Percentiles rank a stretch among this genome's conserved stretches.
phyloP scores from a whole-genome alignment of 2,113 vertebrate species.

The Engraulis encrasicolus region DNA sequence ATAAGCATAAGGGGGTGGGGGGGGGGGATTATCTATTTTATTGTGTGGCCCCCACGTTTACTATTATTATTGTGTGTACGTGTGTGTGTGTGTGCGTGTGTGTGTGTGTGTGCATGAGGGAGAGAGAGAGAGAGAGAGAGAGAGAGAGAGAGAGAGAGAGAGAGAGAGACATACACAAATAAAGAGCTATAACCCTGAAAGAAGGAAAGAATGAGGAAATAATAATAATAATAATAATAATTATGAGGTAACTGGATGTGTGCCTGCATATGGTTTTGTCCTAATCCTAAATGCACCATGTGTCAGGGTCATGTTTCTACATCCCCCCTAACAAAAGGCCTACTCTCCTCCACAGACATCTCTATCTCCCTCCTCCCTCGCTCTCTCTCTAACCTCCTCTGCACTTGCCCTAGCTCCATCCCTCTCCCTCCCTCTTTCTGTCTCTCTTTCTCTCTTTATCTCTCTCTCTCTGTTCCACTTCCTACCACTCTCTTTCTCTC shows the following conservation, averaged over 20 bases:
- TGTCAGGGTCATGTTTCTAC: background rate
- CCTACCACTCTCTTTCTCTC: conserved; percentile 30
- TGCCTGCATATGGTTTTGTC: conserved; percentile 19
- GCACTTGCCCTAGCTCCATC: too few relatives aligned
- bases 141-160: background rate
- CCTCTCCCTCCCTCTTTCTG: conserved; percentile 38
- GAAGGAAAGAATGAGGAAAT: background rate
- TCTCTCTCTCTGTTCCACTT: conserved; percentile 21
- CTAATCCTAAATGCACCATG: conserved; percentile 23
- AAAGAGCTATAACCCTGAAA: too few relatives aligned
- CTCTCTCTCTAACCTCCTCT: conserved; percentile 33
- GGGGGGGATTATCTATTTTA: too few relatives aligned
- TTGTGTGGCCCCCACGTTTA: too few relatives aligned
- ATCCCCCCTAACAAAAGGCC: conserved; percentile 46
- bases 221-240: too few relatives aligned
- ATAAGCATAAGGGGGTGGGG: too few relatives aligned
- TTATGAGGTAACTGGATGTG: too few relatives aligned
- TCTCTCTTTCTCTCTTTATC: conserved; percentile 42
- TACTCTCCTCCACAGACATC: conserved; percentile 48
- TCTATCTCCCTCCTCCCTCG: conserved; percentile 39
- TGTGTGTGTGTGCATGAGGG: background rate
- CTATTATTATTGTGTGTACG: too few relatives aligned
- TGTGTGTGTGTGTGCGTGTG: background rate
- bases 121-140: background rate
- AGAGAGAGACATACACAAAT: background rate